Base-by-base conservation (phyloP, 1,140 invertebrate species). In the Aphaenogaster floridana region DNA sequence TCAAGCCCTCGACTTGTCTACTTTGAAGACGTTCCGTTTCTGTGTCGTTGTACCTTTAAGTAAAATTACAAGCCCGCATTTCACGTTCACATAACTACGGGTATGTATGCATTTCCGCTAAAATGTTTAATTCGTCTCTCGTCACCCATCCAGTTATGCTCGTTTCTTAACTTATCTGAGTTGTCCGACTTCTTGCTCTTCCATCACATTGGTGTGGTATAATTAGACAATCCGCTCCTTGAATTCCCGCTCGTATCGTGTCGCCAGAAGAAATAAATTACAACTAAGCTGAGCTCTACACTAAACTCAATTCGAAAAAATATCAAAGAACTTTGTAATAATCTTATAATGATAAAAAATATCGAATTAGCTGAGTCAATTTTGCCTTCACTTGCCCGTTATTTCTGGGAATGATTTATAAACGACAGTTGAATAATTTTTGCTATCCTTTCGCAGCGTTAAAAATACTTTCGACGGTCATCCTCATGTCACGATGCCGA, bases 31-130 rank as follows among this genome's bases (percentile, higher is more conserved):
- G 36, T 61, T 74, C 52, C 61, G 54, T 57, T 72, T 76, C 79
- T 57, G 78, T 77, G 81, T 87, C 68, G 63, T 77, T 69, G 45
- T 91, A 81, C 17, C 61, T 87, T 81, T n/a, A 77, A 90, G 57
- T 85, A 39, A 50, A 86, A 52, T 69, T 79, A 68, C 50, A 78
- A 78, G 52, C 48, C 80, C 80, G 89, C 86, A 90, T 90, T 91
- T 86, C 81, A 48, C 84, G 52, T 39, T 45, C 42, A n/a, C 57
- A n/a, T 69, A 71, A 83, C 84, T 86, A 81, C 34, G 72, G 7
- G 45, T 45, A 64, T 15, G 34, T 39, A 2, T 28, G 9, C 13
- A 13, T 79, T 66, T 50, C 17, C 45, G 15, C 6, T 39, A 63
- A 72, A 74, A 74, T 59, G 11, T 45, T 54, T 83, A 72, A 72